Evolutionary conservation across 2,113 vertebrate species (phyloP).

Genomic region (Tichodroma muraria): DNA sequence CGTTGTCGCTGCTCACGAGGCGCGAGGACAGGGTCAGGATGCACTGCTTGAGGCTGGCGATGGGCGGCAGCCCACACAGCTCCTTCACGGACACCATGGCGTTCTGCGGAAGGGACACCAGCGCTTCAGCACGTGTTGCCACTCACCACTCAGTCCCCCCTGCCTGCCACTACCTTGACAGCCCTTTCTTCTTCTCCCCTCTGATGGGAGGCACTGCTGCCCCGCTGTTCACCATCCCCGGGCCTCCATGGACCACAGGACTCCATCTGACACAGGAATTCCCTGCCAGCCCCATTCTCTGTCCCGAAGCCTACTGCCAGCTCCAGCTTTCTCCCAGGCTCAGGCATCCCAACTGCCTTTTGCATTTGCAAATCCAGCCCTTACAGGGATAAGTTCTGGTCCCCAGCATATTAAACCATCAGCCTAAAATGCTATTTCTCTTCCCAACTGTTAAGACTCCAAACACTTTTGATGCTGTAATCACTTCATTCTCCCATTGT

Average conservation of each 20-base stretch:
- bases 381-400: neutral
- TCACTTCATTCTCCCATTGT: neutral
- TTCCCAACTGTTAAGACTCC: neutral
- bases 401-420: neutral
- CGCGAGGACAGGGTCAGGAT: conserved; percentile 88
- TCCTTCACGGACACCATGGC: conserved; percentile 89
- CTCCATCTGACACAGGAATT: neutral
- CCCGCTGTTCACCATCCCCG: accelerated
- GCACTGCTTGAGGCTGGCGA: conserved; percentile 94
- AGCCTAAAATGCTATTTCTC: neutral
- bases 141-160: accelerated
- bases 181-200: neutral
- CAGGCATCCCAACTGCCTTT: neutral
- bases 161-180: neutral
- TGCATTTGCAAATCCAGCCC: neutral
- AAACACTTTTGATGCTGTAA: neutral
- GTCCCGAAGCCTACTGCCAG: neutral
- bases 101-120: conserved; percentile 69
- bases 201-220: neutral
- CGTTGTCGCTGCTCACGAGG: conserved; percentile 79
- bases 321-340: neutral
- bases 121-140: neutral
- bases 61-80: conserved; percentile 93
- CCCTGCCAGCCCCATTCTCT: neutral
- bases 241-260: accelerated